Conservation (phyloP, 2,113 vertebrate genomes). For the Laterallus jamaicensis region DNA sequence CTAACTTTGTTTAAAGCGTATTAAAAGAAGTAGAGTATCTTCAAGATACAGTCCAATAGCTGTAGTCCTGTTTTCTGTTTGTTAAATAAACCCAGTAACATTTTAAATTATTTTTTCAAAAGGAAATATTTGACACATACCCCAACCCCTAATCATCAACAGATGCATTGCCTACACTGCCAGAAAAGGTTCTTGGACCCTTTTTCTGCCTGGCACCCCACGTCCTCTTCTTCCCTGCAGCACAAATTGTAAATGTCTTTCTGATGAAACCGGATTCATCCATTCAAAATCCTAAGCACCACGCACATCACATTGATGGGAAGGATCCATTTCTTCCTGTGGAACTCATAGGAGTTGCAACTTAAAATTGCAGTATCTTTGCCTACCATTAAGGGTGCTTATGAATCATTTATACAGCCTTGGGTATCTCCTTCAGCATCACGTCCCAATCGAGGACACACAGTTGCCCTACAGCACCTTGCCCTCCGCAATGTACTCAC, state of each 20-base stretch:
- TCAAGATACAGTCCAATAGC: background rate
- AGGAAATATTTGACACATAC: background rate
- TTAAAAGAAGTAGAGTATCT: background rate
- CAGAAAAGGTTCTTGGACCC: background rate
- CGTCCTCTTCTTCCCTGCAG: background rate
- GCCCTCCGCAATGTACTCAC: background rate
- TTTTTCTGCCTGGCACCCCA: background rate
- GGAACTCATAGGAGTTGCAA: background rate
- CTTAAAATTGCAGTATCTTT: slow-evolving; percentile 1
- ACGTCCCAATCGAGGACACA: background rate
- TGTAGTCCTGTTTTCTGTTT: background rate
- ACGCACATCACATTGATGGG: background rate
- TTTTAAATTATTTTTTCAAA: background rate
- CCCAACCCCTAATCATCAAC: background rate
- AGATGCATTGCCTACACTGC: background rate
- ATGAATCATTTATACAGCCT: background rate
- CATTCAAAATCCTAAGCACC: background rate
- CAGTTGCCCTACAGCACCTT: background rate
- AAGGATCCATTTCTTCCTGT: background rate
- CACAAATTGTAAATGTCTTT: background rate
- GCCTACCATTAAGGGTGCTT: background rate
- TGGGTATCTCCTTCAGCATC: background rate
- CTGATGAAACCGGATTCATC: background rate
- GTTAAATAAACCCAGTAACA: background rate
- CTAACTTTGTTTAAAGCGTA: background rate